Evolutionary conservation across 2,888 invertebrate genomes (phyloP), one percentile per base, ranked within the genome.

Genomic region (Agelastica alni): DNA sequence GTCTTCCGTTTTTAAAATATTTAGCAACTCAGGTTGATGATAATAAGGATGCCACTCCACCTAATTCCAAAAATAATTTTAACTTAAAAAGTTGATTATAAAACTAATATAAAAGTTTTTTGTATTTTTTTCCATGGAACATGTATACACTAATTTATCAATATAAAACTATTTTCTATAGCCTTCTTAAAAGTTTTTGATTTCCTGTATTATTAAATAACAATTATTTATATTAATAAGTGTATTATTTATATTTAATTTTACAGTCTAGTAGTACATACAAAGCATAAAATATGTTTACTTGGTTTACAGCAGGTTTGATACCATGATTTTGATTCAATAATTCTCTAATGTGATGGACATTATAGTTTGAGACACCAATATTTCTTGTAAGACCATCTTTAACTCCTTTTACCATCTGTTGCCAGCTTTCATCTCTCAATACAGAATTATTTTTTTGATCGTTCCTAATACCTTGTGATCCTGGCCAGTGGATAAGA

Each of bases 401-500:
- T 44, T 84, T 79, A 58, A 85, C 81, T 0, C 88, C 77, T 47
- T 84, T 77, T 4, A 84, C 83, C 67, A 93, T 72, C 7, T 82
- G 81, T 43, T 76, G 70, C 92, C 92, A 93, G 44, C 88, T 87
- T 46, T 78, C 75, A 17, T 78, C 75, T 17, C 92, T 77, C 10
- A 85, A 67, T 51, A 77, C 71, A n/a, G 72, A 65, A 67, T 89
- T 87, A 17, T 77, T 76, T 1, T 77, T 65, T 65, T 85, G 83
- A 10, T 77, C 76, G 12, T 79, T 77, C 5, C 80, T 71, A 30
- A 82, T 64, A 37, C 82, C 81, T 9, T 81, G 22, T 20, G 80
- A 77, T 4, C 88, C 89, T 26, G 93, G 93, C 85, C 91, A 93
- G 72, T 93, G 91, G 54, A 93, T 87, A 45, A 94, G 77, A 68